Conservation (phyloP, 1,140 invertebrate genomes). For the Macrosteles quadrilineatus region DNA sequence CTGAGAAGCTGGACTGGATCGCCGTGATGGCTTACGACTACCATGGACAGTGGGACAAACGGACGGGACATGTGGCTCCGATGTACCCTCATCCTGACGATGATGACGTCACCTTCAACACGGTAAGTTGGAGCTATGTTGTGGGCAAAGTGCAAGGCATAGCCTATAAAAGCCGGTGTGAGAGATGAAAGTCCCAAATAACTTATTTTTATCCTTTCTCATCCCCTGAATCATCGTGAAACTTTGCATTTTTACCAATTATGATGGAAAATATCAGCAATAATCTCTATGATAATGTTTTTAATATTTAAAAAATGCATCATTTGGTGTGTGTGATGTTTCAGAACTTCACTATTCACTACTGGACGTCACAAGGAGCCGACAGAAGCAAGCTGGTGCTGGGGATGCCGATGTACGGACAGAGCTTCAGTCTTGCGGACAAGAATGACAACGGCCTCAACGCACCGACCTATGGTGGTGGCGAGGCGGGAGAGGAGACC, state of each 20-base stretch:
- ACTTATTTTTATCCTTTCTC: too few species aligned
- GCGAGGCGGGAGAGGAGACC: slow-evolving; percentile 77
- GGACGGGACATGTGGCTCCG: slow-evolving; percentile 84
- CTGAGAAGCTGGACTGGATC: slow-evolving; percentile 80
- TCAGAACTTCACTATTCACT: slow-evolving; percentile 78
- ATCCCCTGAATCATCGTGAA: too few species aligned
- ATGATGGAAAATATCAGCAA: too few species aligned
- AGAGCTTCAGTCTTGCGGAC: slow-evolving; percentile 75
- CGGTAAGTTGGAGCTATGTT: slow-evolving; percentile 58
- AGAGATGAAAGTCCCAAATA: too few species aligned
- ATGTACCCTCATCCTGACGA: slow-evolving; percentile 74
- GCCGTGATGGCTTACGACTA: slow-evolving; percentile 90
- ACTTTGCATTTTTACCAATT: too few species aligned
- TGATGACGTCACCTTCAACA: slow-evolving; percentile 73
- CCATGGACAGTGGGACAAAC: slow-evolving; percentile 89
- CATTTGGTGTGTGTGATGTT: too few species aligned
- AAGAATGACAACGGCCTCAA: slow-evolving; percentile 64
- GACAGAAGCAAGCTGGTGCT: slow-evolving; percentile 73
- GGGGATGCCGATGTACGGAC: slow-evolving; percentile 84
- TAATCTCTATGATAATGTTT: too few species aligned
- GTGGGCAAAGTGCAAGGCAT: too few species aligned
- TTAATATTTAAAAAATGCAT: too few species aligned
- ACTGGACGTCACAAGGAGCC: slow-evolving; percentile 78
- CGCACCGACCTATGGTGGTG: slow-evolving; percentile 69
- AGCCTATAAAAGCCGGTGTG: too few species aligned